A percentile compares a stretch with the other conserved stretches of the same genome.
Evolutionary conservation across 2,888 invertebrate species (phyloP).

Genomic region (Hypercompe scribonia): DNA sequence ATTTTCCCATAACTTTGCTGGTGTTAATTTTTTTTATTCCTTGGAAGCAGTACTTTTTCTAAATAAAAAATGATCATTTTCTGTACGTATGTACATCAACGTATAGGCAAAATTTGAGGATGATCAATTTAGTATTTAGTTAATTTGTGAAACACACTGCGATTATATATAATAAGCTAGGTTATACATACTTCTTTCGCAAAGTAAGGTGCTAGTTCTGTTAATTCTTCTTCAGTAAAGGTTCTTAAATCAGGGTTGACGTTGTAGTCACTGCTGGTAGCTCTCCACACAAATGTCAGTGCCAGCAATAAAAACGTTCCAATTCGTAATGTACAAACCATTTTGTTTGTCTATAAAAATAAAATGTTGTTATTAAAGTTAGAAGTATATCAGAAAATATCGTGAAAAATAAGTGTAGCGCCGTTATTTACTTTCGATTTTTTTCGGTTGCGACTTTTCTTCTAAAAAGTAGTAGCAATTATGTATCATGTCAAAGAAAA

Average conservation of each 20-base stretch:
- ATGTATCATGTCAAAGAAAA: too few relatives aligned
- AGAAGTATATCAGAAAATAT: not conserved
- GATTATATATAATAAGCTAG: not conserved
- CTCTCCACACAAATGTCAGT: constrained; percentile 26
- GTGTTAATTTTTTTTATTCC: too few relatives aligned
- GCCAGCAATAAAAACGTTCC: constrained; percentile 28
- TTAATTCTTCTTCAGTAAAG: constrained; percentile 33
- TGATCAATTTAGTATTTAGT: too few relatives aligned
- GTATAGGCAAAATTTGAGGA: too few relatives aligned
- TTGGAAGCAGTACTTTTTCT: too few relatives aligned
- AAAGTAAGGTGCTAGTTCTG: constrained; percentile 36
- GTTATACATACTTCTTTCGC: constrained; percentile 50
- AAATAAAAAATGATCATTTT: too few relatives aligned
- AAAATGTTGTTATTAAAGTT: constrained; percentile 6
- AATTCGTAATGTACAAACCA: constrained; percentile 27
- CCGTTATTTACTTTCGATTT: too few relatives aligned
- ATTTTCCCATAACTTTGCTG: too few relatives aligned
- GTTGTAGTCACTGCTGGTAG: constrained; percentile 22
- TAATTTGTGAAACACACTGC: too few relatives aligned
- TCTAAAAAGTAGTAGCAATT: too few relatives aligned
- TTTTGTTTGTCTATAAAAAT: constrained; percentile 29
- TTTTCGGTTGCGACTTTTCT: too few relatives aligned
- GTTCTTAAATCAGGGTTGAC: constrained; percentile 18
- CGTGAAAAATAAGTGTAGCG: not conserved
- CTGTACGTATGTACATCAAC: too few relatives aligned